Evolutionary conservation across 2,113 vertebrate species (phyloP).

Genomic region (Rhinopomastus cyanomelas): DNA sequence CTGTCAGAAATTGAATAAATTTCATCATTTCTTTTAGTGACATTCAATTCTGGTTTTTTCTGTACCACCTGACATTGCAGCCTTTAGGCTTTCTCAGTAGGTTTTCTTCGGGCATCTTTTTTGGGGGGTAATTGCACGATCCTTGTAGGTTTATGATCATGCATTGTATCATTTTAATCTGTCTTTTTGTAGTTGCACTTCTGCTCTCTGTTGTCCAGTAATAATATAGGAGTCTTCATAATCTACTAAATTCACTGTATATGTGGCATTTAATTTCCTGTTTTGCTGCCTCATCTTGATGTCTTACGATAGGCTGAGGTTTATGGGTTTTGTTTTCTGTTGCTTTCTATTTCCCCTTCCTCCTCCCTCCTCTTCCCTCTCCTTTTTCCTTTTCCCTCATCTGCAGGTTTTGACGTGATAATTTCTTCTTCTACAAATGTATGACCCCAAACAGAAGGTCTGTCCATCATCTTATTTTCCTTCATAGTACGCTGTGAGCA

Average conservation of each 20-base stretch:
- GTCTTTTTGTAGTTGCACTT: not conserved
- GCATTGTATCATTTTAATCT: not conserved
- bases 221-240: slow-evolving; percentile 2
- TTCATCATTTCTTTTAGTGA: not conserved
- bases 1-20: not conserved
- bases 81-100: not conserved
- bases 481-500: not conserved
- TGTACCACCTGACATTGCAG: not conserved
- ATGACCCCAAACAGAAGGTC: not conserved
- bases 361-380: not conserved
- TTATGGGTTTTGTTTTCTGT: not conserved
- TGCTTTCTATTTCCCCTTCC: not conserved
- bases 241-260: not conserved
- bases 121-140: not conserved
- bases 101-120: not conserved
- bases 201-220: not conserved
- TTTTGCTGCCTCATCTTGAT: not conserved
- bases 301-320: not conserved
- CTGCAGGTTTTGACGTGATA: not conserved
- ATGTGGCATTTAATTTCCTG: slow-evolving; percentile 57
- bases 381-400: not conserved
- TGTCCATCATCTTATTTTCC: not conserved
- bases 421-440: not conserved
- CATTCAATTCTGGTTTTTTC: not conserved
- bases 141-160: not conserved